Evolutionary conservation across 1,140 invertebrate species (phyloP), one percentile per base, ranked within the genome.

Genomic region (Meloidogyne floridensis): DNA sequence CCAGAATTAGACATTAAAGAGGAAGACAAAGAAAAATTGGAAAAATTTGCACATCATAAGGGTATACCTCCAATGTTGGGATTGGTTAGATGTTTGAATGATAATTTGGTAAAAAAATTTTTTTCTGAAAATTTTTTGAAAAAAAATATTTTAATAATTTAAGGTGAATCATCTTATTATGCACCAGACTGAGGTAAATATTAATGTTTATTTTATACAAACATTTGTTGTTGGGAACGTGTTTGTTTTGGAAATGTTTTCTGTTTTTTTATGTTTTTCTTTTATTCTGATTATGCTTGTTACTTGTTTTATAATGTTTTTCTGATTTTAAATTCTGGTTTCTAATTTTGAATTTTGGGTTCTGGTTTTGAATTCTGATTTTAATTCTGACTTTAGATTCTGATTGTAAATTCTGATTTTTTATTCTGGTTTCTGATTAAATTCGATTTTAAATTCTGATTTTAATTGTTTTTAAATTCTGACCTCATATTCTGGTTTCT

Each of bases 41-140:
- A n/a, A 10, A 54, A 20, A 42, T 84, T 80, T 76, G 76, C 83
- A 51, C 42, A 71, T 18, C 83, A 84, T 73, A 85, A 84, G 32
- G 83, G 83, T 32, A 84, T 83, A 59, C 83, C 83, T 56, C 83
- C 83, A 8, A 80, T 73, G 6, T 47, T 80, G 20, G 18, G 75
- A 51, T 47, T 84, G 10, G 47, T 85, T 15, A 43, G 18, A 32
- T 51, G 42, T 15, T 69, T 84, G 13, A 51, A 59, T 10, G 83
- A 79, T 76, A 32, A 47, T 11, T 11, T 13, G n/a, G 59, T 65
- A 59, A 59, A 32, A 32, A 32, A 32, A 32, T 32, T 32, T 32
- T 15, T 15, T 15, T 5, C 2, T 56, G 2, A 54, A 8, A 13
- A 13, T n/a, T 65, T n/a, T 65, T 65, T 65, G 2, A n/a, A 32